phyloP scores from a whole-genome alignment of 2,797 vertebrate genomes.

The Lophura swinhoii region DNA sequence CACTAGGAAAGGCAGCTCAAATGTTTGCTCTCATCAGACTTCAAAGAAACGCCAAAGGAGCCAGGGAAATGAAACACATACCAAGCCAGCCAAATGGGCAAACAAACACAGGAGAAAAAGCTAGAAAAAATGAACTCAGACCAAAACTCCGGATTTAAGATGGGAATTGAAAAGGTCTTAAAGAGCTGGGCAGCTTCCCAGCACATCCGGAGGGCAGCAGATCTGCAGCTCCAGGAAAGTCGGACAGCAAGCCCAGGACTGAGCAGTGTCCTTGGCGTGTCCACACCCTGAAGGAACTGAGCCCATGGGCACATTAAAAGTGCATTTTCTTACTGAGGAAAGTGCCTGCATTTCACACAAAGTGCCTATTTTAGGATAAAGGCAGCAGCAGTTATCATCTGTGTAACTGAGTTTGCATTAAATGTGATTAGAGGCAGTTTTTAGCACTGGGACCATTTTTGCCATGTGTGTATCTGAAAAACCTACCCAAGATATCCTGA shows the following conservation, averaged over 20 bases:
- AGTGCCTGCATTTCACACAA: not conserved
- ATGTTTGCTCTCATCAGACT: slow-evolving; percentile 46
- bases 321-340: not conserved
- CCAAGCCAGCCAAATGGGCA: not conserved
- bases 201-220: not conserved
- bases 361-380: not conserved
- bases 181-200: not conserved
- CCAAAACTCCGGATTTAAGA: not conserved
- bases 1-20: slow-evolving; percentile 1
- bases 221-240: not conserved
- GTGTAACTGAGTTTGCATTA: not conserved
- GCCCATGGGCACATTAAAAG: not conserved
- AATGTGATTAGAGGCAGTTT: not conserved
- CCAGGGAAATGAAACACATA: slow-evolving; percentile 41
- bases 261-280: not conserved
- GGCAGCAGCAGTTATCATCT: not conserved
- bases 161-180: not conserved
- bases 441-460: not conserved
- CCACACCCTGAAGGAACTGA: not conserved
- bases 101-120: not conserved
- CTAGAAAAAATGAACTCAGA: not conserved
- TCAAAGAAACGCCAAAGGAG: slow-evolving; percentile 53
- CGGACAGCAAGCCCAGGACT: not conserved
- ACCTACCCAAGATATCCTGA: not conserved
- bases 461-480: not conserved